phyloP scores from a whole-genome alignment of 2,888 invertebrate species.

The Drosophila gaucha region DNA sequence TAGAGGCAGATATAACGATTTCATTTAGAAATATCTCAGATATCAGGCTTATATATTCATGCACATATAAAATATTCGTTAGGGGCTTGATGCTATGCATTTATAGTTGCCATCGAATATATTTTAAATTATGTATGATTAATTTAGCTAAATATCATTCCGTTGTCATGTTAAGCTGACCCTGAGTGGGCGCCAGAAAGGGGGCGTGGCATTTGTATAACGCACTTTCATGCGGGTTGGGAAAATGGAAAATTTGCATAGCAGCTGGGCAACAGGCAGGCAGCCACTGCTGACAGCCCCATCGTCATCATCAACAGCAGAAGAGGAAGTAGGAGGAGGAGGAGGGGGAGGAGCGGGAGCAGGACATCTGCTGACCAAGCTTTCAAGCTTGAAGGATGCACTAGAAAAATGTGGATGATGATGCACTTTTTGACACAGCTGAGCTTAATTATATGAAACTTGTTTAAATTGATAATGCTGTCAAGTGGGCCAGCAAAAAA shows the following conservation, averaged over 20 bases:
- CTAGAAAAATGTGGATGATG: slow-evolving; percentile 39
- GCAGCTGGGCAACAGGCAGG: slow-evolving; percentile 1
- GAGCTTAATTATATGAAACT: slow-evolving; percentile 29
- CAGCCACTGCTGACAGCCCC: slow-evolving; percentile 1
- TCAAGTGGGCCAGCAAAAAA: slow-evolving; percentile 3
- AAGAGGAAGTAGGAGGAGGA: background rate
- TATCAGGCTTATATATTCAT: background rate
- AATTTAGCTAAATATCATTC: slow-evolving; percentile 49
- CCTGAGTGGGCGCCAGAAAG: background rate
- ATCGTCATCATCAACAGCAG: background rate
- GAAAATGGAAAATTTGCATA: slow-evolving; percentile 43
- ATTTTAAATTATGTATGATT: slow-evolving; percentile 56
- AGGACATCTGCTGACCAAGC: slow-evolving; percentile 45
- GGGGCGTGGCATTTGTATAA: background rate
- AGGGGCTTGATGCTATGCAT: slow-evolving; percentile 12
- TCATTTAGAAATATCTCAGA: background rate
- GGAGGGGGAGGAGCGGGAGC: background rate
- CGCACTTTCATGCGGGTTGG: slow-evolving; percentile 37
- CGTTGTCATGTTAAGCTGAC: slow-evolving; percentile 43
- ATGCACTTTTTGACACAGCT: slow-evolving; percentile 32
- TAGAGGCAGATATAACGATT: background rate
- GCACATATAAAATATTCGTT: slow-evolving; percentile 15
- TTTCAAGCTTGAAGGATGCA: slow-evolving; percentile 19
- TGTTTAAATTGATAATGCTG: slow-evolving; percentile 12
- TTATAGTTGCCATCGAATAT: slow-evolving; percentile 3